Conservation (phyloP, 2,797 vertebrate genomes). For the Pipistrellus pipistrellus region DNA sequence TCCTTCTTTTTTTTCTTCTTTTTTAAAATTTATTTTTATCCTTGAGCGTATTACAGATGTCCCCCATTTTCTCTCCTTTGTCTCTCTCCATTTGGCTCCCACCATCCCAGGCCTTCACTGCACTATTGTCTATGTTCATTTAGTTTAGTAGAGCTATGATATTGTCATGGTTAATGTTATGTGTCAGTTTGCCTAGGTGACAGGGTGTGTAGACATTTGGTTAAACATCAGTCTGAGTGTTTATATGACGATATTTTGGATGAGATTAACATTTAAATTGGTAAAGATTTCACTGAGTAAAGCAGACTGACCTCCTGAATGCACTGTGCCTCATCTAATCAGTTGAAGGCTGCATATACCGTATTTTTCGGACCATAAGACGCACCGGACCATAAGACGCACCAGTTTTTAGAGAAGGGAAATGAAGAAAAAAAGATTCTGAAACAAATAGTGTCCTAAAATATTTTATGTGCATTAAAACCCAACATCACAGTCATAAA, state of each 20-base stretch:
- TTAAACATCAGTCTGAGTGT: background rate
- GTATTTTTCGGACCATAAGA: too few relatives aligned
- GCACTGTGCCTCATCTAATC: background rate
- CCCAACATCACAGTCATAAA: too few relatives aligned
- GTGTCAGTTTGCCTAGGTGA: background rate
- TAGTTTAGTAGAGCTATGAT: background rate
- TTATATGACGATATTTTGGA: background rate
- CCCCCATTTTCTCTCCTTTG: background rate
- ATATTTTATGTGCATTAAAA: too few relatives aligned
- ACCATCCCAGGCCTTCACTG: background rate
- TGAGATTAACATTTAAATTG: background rate
- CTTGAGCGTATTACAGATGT: background rate
- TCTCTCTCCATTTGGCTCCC: background rate
- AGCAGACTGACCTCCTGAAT: background rate
- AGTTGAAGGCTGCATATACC: background rate
- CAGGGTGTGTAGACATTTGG: background rate
- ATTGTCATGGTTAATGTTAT: background rate
- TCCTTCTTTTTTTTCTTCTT: slow-evolving; percentile 32
- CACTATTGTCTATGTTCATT: background rate
- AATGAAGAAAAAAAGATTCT: too few relatives aligned
- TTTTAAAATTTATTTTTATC: background rate
- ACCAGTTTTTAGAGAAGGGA: too few relatives aligned
- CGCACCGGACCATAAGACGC: too few relatives aligned
- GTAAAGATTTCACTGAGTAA: background rate
- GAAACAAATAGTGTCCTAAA: too few relatives aligned